These are phyloP conservation scores for Pedicia rivosa DNA, from an alignment of 2,888 invertebrate species.

Conservation along the genomic window DNA sequence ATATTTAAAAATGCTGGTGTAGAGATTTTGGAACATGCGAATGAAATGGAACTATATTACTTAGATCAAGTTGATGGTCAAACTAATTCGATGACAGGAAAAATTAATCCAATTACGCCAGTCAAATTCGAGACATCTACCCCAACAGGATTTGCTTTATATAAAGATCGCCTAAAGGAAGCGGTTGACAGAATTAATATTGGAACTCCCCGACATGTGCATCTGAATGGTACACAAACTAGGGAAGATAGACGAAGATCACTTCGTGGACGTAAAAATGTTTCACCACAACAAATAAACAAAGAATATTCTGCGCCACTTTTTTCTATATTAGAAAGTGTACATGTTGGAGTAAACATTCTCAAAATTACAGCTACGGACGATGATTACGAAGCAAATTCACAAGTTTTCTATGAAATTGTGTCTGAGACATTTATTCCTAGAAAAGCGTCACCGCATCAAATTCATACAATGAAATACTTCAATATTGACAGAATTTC, in stretches of 20 bases:
- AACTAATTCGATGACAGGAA: not conserved
- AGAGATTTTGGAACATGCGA: conserved; percentile 43
- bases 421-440: conserved; percentile 49
- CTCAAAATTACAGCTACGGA: conserved; percentile 55
- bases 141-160: conserved; percentile 1
- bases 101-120: not conserved
- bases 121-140: conserved; percentile 11
- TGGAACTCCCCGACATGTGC: conserved; percentile 21
- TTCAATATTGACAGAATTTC: conserved; percentile 59
- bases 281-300: conserved; percentile 10
- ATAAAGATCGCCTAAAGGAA: not conserved
- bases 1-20: conserved; percentile 51
- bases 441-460: conserved; percentile 18
- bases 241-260: not conserved
- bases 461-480: conserved; percentile 36
- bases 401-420: conserved; percentile 54
- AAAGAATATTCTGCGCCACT: conserved; percentile 35
- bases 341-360: conserved; percentile 50
- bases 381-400: conserved; percentile 52
- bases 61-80: conserved; percentile 20
- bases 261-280: not conserved
- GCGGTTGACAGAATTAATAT: not conserved
- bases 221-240: not conserved
- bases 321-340: conserved; percentile 55
- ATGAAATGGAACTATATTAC: conserved; percentile 35